Percentiles rank a stretch among this genome's conserved stretches.
Conservation (phyloP, 2,888 invertebrate genomes). For the Xylota segnis region DNA sequence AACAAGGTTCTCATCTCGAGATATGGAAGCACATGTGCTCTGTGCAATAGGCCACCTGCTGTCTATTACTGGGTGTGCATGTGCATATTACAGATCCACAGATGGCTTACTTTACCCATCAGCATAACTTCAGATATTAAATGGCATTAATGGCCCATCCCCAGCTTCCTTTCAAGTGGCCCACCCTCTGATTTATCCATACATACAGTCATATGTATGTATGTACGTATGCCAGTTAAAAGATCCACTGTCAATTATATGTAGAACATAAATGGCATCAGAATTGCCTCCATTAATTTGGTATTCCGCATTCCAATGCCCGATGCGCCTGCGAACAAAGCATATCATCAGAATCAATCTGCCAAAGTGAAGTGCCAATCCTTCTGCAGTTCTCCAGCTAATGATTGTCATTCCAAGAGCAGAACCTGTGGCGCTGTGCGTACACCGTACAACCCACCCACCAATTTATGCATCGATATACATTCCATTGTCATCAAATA, state of each 20-base stretch:
- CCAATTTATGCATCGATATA: constrained; percentile 48
- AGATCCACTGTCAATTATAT: constrained; percentile 22
- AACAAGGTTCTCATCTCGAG: no score
- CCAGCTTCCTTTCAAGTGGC: no score
- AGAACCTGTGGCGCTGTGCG: constrained; percentile 31
- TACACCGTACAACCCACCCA: constrained; percentile 45
- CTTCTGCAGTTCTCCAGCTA: constrained; percentile 10
- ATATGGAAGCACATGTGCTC: no score
- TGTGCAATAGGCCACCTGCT: no score
- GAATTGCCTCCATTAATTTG: constrained; percentile 57
- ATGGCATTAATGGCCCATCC: no score
- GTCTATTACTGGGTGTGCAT: no score
- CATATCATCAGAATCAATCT: constrained; percentile 65
- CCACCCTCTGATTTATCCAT: not conserved
- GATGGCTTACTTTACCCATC: no score
- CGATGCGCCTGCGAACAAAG: constrained; percentile 15
- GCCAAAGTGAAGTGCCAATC: constrained; percentile 47
- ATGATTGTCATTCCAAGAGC: constrained; percentile 68
- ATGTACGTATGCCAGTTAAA: not conserved
- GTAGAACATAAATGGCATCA: constrained; percentile 42
- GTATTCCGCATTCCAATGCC: constrained; percentile 67
- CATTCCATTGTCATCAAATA: constrained; percentile 61
- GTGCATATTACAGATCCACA: no score
- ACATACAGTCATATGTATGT: no score
- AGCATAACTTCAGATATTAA: no score